Evolutionary conservation across 2,113 vertebrate species (phyloP), one percentile per base, ranked within the genome.

Genomic region (Thalassarche chlororhynchos): DNA sequence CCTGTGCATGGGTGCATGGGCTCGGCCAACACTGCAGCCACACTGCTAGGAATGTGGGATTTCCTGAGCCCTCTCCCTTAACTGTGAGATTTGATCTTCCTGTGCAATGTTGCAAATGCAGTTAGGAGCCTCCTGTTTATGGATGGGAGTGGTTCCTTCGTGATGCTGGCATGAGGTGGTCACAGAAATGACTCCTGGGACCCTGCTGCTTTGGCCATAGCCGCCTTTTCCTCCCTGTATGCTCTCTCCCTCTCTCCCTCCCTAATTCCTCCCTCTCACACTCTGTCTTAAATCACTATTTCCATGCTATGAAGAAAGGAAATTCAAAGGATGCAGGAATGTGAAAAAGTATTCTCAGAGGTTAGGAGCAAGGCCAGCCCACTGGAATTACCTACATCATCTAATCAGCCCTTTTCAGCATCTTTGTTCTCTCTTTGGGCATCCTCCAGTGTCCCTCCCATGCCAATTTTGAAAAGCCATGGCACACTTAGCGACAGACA

Each of bases 1-100:
- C 31, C 62, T 57, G 24, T 15, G 36, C 31, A 9, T 1, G 3
- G 36, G 34, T 32, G 19, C 28, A 36, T 0, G 0, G n/a, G 14
- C 18, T 38, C 2, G 1, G 14, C 26, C 24, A 16, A 17, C 9
- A 2, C 32, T 81, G 14, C 46, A 86, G 36, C 34, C 23, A 36
- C 19, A 4, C 17, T 58, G n/a, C 32, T n/a, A 32, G 16, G 38
- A 5, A 25, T 31, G 40, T n/a, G 29, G n/a, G 51, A 51, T 94
- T 55, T 82, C 42, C 42, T 58, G 51, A 82, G 42, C 28, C 46
- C 3, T 6, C 7, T 74, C 17, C n/a, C 52, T 65, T 71, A 78
- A 1, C 55, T 0, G 0, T 68, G 60, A 89, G 64, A 28, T 47
- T 55, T 42, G 28, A 25, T 89, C 51, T 51, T 58, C 58, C 23